A percentile compares a stretch with the other conserved stretches of the same genome.
Evolutionary conservation across 2,113 vertebrate species (phyloP).

Genomic region (Perca flavescens): DNA sequence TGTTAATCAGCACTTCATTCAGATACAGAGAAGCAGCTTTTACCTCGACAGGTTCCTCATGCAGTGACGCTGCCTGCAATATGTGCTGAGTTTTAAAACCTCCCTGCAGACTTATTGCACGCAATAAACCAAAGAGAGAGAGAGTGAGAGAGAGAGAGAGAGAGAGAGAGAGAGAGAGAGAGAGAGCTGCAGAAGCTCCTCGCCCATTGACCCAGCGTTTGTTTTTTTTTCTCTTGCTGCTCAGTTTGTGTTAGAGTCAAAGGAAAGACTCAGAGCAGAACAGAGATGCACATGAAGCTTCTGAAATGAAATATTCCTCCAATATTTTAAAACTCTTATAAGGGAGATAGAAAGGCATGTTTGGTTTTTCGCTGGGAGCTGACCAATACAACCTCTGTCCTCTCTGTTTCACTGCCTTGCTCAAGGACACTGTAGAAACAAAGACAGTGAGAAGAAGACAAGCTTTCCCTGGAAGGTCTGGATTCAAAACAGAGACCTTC

Average conservation of each 20-base stretch:
- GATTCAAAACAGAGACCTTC: too few relatives aligned
- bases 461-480: too few relatives aligned
- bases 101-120: slow-evolving; percentile 55
- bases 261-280: neutral
- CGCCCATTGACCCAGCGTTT: neutral
- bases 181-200: slow-evolving; percentile 7
- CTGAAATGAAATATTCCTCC: neutral
- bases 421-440: too few relatives aligned
- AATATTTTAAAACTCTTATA: too few relatives aligned
- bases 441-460: too few relatives aligned
- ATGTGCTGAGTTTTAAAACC: slow-evolving; percentile 61
- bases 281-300: neutral
- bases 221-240: neutral
- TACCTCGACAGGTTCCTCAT: slow-evolving; percentile 76
- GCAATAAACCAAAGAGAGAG: slow-evolving; percentile 64
- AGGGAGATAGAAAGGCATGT: too few relatives aligned
- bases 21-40: slow-evolving; percentile 38
- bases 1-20: slow-evolving; percentile 7
- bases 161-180: neutral
- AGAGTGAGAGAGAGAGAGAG: too few relatives aligned
- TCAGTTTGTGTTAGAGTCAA: neutral
- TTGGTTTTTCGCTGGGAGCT: too few relatives aligned
- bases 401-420: too few relatives aligned
- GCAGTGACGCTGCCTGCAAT: slow-evolving; percentile 46
- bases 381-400: too few relatives aligned